Conservation (phyloP, 2,888 invertebrate species). For the Geophilus truncorum region DNA sequence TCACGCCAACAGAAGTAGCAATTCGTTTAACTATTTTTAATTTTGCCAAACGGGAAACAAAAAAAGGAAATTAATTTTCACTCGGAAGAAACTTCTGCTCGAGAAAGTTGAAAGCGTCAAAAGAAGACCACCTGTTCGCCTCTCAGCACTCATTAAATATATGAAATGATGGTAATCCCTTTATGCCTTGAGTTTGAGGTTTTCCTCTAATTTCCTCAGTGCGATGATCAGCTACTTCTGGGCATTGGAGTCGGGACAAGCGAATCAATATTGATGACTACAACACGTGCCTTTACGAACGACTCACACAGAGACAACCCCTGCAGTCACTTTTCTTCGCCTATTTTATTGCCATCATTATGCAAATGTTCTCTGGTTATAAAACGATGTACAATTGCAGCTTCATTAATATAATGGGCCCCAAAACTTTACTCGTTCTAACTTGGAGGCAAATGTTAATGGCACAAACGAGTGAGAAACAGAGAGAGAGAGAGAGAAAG, state of each 20-base stretch:
- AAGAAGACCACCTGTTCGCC: constrained; percentile 8
- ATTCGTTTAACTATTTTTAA: neutral
- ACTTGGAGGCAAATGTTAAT: constrained; percentile 21
- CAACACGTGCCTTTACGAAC: constrained; percentile 4
- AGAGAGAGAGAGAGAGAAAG: neutral
- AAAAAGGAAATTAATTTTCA: neutral
- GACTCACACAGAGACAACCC: constrained; percentile 8
- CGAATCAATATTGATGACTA: constrained; percentile 27
- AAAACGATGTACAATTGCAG: constrained; percentile 27
- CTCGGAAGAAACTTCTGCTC: neutral
- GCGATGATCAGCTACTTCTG: neutral
- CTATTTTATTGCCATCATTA: constrained; percentile 27
- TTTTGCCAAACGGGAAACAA: neutral
- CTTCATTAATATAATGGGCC: constrained; percentile 25
- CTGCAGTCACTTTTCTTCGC: constrained; percentile 21
- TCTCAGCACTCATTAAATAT: neutral
- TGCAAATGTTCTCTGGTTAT: constrained; percentile 27
- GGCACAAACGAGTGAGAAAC: constrained; percentile 12
- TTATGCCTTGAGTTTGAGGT: neutral
- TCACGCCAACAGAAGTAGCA: neutral
- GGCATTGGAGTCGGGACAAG: neutral
- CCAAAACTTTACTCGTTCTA: constrained; percentile 21
- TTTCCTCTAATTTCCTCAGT: neutral
- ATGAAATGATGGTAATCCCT: constrained; percentile 14
- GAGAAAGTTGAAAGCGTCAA: neutral